Evolutionary conservation across 2,797 vertebrate species (phyloP).

Genomic region (Sciaenops ocellatus): DNA sequence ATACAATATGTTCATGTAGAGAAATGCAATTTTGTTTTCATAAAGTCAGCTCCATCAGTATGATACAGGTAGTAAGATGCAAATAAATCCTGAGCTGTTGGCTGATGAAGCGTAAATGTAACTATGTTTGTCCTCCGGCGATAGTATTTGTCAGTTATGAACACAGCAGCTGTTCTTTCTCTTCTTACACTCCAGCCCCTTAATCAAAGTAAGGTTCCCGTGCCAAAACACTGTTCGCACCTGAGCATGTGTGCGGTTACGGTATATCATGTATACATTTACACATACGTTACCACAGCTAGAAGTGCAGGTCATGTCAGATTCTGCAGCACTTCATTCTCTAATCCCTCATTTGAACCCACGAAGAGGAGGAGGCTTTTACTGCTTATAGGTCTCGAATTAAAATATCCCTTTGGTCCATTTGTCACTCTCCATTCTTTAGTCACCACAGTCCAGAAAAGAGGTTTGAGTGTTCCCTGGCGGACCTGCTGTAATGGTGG

Average conservation of each 20-base stretch:
- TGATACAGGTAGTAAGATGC: conserved; percentile 52
- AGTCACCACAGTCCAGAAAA: conserved; percentile 50
- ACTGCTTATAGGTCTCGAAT: conserved; percentile 60
- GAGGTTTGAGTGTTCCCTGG: conserved; percentile 56
- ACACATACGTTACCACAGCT: conserved; percentile 1
- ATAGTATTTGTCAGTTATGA: conserved; percentile 7
- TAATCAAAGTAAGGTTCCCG: conserved; percentile 26
- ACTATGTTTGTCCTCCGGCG: conserved; percentile 44
- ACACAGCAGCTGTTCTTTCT: conserved; percentile 43
- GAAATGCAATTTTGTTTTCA: conserved; percentile 36
- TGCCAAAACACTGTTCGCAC: conserved; percentile 10
- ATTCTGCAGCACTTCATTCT: conserved; percentile 29
- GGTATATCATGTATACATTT: conserved; percentile 1
- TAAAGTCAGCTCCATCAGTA: conserved; percentile 27
- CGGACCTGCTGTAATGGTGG: conserved; percentile 45
- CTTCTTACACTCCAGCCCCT: conserved; percentile 20
- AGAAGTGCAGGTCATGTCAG: conserved; percentile 19
- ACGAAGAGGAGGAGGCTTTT: conserved; percentile 49
- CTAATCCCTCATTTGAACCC: conserved; percentile 49
- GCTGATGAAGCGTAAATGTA: conserved; percentile 36
- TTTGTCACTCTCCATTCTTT: conserved; percentile 65
- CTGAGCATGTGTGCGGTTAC: conserved; percentile 1
- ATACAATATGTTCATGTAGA: not conserved
- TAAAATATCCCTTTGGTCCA: conserved; percentile 62
- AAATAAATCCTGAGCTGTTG: conserved; percentile 48